These are phyloP conservation scores for Nasua narica DNA, from an alignment of 2,797 vertebrate species.

Conservation along the genomic window DNA sequence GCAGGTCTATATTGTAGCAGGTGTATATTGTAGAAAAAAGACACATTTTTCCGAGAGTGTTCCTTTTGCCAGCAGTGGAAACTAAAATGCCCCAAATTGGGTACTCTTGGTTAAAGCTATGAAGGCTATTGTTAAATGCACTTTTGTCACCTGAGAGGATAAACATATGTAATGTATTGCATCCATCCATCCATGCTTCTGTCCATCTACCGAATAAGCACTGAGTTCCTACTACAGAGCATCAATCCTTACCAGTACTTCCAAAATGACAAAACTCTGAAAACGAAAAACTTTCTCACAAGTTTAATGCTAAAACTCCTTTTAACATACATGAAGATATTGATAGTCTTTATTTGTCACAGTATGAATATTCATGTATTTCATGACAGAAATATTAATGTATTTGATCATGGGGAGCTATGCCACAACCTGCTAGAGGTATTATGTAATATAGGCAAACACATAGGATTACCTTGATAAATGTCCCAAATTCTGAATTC, in stretches of 20 bases:
- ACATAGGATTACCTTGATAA: neutral
- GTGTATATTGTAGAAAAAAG: no score
- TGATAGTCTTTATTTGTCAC: neutral
- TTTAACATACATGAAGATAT: constrained; percentile 34
- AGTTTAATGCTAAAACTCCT: neutral
- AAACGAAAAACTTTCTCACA: constrained; percentile 29
- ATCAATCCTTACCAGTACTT: neutral
- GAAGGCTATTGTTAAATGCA: neutral
- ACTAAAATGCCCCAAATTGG: neutral
- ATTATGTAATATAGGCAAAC: neutral
- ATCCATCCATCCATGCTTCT: neutral
- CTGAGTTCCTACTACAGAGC: neutral
- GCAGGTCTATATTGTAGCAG: neutral
- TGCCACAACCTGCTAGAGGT: neutral
- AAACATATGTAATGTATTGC: neutral
- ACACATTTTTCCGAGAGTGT: constrained; percentile 26
- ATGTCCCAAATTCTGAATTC: neutral
- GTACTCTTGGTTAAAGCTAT: constrained; percentile 21
- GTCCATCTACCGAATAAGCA: neutral
- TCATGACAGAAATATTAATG: constrained; percentile 34
- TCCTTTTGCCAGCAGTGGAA: constrained; percentile 38
- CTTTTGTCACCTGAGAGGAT: neutral
- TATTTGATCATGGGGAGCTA: neutral
- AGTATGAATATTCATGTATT: constrained; percentile 31
- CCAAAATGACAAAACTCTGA: neutral